Evolutionary conservation across 2,888 invertebrate genomes (phyloP).

Genomic region (Dendrolimus pini): DNA sequence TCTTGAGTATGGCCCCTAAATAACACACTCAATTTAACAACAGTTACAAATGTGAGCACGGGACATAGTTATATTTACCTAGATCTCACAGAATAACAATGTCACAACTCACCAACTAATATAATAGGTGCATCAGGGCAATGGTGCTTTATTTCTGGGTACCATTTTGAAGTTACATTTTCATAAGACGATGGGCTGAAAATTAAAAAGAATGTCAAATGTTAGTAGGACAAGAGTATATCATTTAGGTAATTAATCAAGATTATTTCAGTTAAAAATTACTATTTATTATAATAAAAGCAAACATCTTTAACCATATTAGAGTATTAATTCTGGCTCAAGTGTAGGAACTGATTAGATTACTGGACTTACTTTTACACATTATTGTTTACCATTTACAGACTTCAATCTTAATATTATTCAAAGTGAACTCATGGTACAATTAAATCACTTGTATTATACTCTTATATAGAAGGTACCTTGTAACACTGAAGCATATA

Average conservation of each 20-base stretch:
- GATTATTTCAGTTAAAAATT: no score
- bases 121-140: slow-evolving; percentile 99
- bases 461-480: slow-evolving; percentile 31
- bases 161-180: slow-evolving; percentile 99
- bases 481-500: slow-evolving; percentile 98
- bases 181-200: slow-evolving; percentile 98
- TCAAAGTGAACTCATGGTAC: slow-evolving; percentile 5
- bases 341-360: slow-evolving; percentile 1
- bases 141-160: slow-evolving; percentile 99
- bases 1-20: no score
- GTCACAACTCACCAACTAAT: slow-evolving; percentile 88
- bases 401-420: slow-evolving; percentile 5
- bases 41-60: no score
- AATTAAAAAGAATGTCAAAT: slow-evolving; percentile 11
- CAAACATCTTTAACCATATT: no score
- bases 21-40: no score
- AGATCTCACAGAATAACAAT: no score
- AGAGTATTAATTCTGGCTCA: no score
- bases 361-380: not conserved
- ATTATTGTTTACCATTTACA: slow-evolving; percentile 1
- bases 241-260: no score
- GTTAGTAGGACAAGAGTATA: no score
- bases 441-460: not conserved
- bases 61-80: no score
- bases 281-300: no score